These are phyloP conservation scores for Microdon myrmicae DNA, from an alignment of 2,888 invertebrate genomes.

Conservation along the genomic window DNA sequence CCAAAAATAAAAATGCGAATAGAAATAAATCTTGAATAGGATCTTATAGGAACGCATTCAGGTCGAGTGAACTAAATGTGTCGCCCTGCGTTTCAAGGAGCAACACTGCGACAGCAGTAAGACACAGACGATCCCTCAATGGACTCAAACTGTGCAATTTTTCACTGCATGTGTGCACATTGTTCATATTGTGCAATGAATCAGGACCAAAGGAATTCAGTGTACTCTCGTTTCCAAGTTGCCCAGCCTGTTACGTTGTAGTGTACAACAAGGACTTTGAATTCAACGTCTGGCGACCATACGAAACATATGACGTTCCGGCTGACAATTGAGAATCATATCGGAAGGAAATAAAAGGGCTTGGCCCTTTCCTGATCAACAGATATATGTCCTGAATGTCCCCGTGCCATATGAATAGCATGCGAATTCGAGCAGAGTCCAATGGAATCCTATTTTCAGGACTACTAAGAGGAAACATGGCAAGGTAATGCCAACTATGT, in stretches of 20 bases:
- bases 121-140: slow-evolving; percentile 15
- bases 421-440: too few relatives aligned
- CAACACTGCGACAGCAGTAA: not conserved
- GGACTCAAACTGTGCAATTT: slow-evolving; percentile 49
- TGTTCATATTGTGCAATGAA: slow-evolving; percentile 44
- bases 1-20: slow-evolving; percentile 42
- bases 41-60: not conserved
- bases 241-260: slow-evolving; percentile 34
- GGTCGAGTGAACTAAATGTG: slow-evolving; percentile 26
- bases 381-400: too few relatives aligned
- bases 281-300: slow-evolving; percentile 25
- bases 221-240: slow-evolving; percentile 38
- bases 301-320: slow-evolving; percentile 15
- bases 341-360: slow-evolving; percentile 4
- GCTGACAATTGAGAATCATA: not conserved
- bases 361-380: not conserved
- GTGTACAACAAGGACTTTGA: slow-evolving; percentile 13
- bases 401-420: too few relatives aligned
- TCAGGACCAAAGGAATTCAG: slow-evolving; percentile 32
- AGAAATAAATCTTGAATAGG: slow-evolving; percentile 2
- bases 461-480: too few relatives aligned
- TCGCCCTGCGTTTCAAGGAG: slow-evolving; percentile 12
- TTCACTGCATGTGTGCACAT: slow-evolving; percentile 43
- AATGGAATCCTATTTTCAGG: too few relatives aligned
- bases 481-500: too few relatives aligned